Base-by-base conservation (phyloP, 1,140 invertebrate species). In the Samia ricini region DNA sequence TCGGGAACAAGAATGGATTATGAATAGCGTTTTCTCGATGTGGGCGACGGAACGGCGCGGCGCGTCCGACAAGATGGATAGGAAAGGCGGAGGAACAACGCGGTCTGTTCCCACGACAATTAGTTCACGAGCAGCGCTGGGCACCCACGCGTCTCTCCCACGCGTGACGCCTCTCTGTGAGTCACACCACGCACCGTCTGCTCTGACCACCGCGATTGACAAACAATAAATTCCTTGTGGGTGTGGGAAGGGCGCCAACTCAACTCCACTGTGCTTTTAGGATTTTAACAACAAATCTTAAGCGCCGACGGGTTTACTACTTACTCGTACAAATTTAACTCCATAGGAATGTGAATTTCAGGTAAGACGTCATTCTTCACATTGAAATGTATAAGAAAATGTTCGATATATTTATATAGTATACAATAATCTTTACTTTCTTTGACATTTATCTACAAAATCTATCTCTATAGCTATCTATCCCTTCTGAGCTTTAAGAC, bases 51-150 rank as follows among this genome's bases (percentile, higher is more conserved):
- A n/a, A n/a, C n/a, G n/a, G n/a, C n/a, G n/a, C n/a, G n/a, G n/a
- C n/a, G n/a, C n/a, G 33, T 42, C 33, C 33, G 33, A 15, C 4
- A 2, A 42, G 33, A 42, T 15, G 4, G 33, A 42, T 42, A 42
- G 33, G 33, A 42, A 42, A 42, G 33, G 33, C 33, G 33, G 33
- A 42, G 7, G 33, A 42, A 42, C 33, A 15, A 42, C n/a, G 33
- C 12, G 33, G 33, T 42, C 10, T 72, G 73, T 86, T 88, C 85
- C 81, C 85, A 88, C 85, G 85, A 76, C 76, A 85, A 88, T 86
- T 85, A 85, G 81, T 71, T 72, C 78, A 84, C 77, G 73, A 74
- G 59, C 61, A 36, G 52, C 52, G 61, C 36, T 19, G 49, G 61
- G 29, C 63, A 48, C 67, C 68, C 55, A 63, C 71, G 63, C 66